phyloP scores from a whole-genome alignment of 2,888 invertebrate genomes.

The Megastigmus dorsalis region DNA sequence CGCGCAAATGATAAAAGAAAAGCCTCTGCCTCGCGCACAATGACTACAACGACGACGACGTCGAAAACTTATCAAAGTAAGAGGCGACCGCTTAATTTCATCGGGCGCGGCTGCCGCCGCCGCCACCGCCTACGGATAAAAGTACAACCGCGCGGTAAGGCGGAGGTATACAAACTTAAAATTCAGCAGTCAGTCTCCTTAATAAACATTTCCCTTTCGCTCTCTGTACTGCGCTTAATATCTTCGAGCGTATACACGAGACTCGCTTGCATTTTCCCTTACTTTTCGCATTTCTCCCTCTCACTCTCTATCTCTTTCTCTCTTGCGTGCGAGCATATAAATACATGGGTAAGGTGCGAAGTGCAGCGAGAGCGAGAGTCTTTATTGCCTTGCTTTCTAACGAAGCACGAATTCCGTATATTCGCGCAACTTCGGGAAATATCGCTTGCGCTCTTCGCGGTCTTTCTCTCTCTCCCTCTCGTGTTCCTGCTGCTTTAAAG shows the following conservation, averaged over 20 bases:
- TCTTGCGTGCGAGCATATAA: background rate
- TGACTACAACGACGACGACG: background rate
- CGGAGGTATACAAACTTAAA: slow-evolving; percentile 27
- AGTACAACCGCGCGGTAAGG: too few species aligned
- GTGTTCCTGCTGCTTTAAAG: background rate
- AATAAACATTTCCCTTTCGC: slow-evolving; percentile 34
- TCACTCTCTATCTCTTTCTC: too few species aligned
- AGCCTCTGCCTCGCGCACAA: too few species aligned
- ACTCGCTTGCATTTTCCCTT: background rate
- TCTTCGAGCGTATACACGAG: background rate
- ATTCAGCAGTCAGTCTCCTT: slow-evolving; percentile 40
- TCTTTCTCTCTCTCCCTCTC: background rate
- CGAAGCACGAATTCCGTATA: slow-evolving; percentile 22
- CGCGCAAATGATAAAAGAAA: background rate
- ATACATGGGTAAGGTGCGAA: background rate
- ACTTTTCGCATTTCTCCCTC: background rate
- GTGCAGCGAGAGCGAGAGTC: slow-evolving; percentile 13
- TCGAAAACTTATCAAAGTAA: slow-evolving; percentile 36
- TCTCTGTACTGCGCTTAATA: background rate
- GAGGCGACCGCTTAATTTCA: slow-evolving; percentile 29
- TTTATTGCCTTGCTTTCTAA: slow-evolving; percentile 47
- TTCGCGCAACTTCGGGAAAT: slow-evolving; percentile 1
- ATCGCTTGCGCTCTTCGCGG: slow-evolving; percentile 1
- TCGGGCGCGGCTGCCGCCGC: too few species aligned
- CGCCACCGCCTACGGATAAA: background rate